Evolutionary conservation across 2,113 vertebrate genomes (phyloP).

Genomic region (human (Homo sapiens)): DNA sequence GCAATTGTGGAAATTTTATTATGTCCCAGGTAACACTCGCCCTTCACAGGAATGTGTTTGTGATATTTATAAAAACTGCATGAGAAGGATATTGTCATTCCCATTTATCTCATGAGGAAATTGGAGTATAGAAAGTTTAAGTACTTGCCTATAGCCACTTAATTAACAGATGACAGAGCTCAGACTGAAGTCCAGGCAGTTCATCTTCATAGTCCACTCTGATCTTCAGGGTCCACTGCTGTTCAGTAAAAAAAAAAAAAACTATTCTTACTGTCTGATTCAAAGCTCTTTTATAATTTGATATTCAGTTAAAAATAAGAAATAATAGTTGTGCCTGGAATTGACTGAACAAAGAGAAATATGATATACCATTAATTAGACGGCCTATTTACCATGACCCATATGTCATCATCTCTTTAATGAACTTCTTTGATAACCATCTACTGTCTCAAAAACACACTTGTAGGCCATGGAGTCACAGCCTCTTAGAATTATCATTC

Average conservation of each 20-base stretch:
- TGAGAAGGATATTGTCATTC: neutral
- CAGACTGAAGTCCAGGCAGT: neutral
- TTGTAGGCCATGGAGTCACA: neutral
- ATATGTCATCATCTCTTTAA: neutral
- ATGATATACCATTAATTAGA: neutral
- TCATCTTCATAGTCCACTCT: neutral
- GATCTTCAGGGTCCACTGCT: neutral
- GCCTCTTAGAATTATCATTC: neutral
- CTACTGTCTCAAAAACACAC: neutral
- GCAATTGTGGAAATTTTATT: neutral
- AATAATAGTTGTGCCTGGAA: neutral
- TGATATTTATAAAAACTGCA: neutral
- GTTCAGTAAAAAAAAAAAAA: neutral
- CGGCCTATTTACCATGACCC: neutral
- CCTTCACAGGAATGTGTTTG: neutral
- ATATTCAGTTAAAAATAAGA: slow-evolving; percentile 23
- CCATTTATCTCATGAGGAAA: neutral
- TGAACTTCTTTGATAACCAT: neutral
- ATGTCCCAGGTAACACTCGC: neutral
- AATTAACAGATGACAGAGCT: neutral
- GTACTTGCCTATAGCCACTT: neutral
- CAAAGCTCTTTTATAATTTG: neutral
- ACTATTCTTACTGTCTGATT: neutral
- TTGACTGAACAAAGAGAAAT: neutral
- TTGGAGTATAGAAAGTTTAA: neutral